These are phyloP conservation scores for Mongoloraphidia duomilia DNA, from an alignment of 2,888 invertebrate genomes.

Conservation along the genomic window DNA sequence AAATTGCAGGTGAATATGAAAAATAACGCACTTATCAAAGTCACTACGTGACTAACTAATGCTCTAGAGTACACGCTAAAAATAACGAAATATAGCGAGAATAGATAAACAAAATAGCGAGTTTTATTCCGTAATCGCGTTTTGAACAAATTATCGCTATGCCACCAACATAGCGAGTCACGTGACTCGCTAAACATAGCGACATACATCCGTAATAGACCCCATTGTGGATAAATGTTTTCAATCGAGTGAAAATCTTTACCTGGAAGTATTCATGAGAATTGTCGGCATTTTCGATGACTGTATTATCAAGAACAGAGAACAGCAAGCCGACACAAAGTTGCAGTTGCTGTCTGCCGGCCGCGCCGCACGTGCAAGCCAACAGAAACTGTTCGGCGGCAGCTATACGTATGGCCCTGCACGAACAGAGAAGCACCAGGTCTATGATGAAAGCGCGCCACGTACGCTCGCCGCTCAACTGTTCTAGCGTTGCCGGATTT, in stretches of 20 bases:
- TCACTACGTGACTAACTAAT: too few species aligned
- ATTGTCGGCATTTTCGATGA: conserved; percentile 52
- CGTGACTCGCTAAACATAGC: too few species aligned
- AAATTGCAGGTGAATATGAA: too few species aligned
- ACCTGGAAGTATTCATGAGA: conserved; percentile 64
- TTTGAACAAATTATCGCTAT: too few species aligned
- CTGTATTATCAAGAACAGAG: conserved; percentile 46
- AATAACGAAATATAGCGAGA: too few species aligned
- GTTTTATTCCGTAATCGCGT: too few species aligned
- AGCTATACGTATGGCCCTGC: conserved; percentile 54
- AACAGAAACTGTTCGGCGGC: conserved; percentile 74
- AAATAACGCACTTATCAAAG: too few species aligned
- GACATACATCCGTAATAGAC: too few species aligned
- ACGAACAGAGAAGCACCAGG: conserved; percentile 70
- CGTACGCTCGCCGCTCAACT: conserved; percentile 62
- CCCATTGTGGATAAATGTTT: too few species aligned
- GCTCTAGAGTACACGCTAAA: too few species aligned
- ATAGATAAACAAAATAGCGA: too few species aligned
- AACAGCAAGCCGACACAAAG: conserved; percentile 53
- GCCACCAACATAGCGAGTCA: too few species aligned
- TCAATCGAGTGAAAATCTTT: conserved; percentile 5
- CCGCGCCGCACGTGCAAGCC: conserved; percentile 68
- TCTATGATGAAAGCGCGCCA: conserved; percentile 86
- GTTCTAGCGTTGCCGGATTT: conserved; percentile 74
- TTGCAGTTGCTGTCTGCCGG: conserved; percentile 41